Evolutionary conservation across 2,888 invertebrate species (phyloP), one percentile per base, ranked within the genome.

Genomic region (Ichneumoninae sp.): DNA sequence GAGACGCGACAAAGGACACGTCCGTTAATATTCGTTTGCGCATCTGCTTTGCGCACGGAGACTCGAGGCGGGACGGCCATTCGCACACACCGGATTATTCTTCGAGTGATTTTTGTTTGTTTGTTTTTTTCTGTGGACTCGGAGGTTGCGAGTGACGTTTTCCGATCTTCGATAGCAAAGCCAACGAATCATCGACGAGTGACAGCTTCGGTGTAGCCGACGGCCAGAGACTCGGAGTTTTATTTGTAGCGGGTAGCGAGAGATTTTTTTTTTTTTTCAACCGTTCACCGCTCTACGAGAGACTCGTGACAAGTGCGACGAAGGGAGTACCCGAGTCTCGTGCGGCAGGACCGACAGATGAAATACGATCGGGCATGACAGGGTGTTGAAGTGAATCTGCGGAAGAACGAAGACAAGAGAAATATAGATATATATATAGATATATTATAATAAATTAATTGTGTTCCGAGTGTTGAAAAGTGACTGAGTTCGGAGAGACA

Each of bases 401-500:
- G 13, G 0, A 57, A 57, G 26, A 7, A 50, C 71, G 50, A 52
- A 26, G 57, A 47, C 26, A 26, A 44, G 68, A 22, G 5, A 16
- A 30, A 22, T 3, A 57, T 66, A 30, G 70, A 4, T 22, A 40
- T n/a, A 40, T n/a, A 44, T 33, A 72, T 13, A 60, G 1, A 40
- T 16, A 13, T 57, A 44, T 69, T 10, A 76, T 22, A 75, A 65
- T 7, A 52, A 52, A 66, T 68, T 16, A 22, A 82, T 40, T 40
- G 47, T 91, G 91, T 91, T 87, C 87, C 84, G 82, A 86, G 90
- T 91, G 91, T 89, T 19, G 87, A 77, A 90, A 40, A 40, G 91
- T 91, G 91, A 90, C 87, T 86, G 84, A 74, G 62, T 75, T 75
- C 26, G 80, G 87, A 90, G 91, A 90, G 91, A 92, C 90, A 89